Base-by-base conservation (phyloP, 23 tunicate species). In the Phallusia fumigata region DNA sequence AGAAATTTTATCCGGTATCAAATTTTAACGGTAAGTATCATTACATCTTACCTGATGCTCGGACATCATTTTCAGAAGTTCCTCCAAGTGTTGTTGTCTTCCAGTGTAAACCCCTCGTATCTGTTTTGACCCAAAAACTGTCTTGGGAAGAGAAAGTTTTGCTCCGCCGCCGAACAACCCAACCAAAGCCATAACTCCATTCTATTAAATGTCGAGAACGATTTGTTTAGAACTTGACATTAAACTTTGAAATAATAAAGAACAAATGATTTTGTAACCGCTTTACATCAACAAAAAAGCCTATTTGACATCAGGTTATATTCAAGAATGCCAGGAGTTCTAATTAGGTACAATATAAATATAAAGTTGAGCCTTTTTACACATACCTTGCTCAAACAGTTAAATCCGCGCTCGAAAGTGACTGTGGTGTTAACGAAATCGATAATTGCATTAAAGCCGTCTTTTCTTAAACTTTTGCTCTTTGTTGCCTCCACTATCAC, bases 371-470 rank as follows among this genome's bases (percentile, higher is more conserved):
- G n/a, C n/a, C n/a, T n/a, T n/a, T n/a, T n/a, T n/a, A n/a, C n/a
- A n/a, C n/a, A n/a, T 52, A 86, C 90, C 74, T 28, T 35, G 40
- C 35, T 32, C 52, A 86, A 52, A 35, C 84, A 74, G n/a, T 64
- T 31, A 35, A 80, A 75, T 0, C 85, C 90, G 45, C 90, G 52
- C 33, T 49, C 75, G n/a, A 76, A 32, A 35, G 90, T 80, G 21
- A 35, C 75, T n/a, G 53, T 47, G 26, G 85, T 64, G 73, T 80
- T 80, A 21, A 86, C 90, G 47, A 80, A 65, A 33, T 86, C 90
- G 33, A 86, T 80, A 2, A 86, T 74, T 26, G 65, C 90, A 33
- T 86, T 84, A 51, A 73, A 86, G 13, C 90, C 90, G 36, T 78
- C 80, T 32, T 53, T 53, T 58, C 73, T 36, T 5, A 58, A 13